phyloP scores from a whole-genome alignment of 2,888 invertebrate genomes.

The Microchrysa polita region DNA sequence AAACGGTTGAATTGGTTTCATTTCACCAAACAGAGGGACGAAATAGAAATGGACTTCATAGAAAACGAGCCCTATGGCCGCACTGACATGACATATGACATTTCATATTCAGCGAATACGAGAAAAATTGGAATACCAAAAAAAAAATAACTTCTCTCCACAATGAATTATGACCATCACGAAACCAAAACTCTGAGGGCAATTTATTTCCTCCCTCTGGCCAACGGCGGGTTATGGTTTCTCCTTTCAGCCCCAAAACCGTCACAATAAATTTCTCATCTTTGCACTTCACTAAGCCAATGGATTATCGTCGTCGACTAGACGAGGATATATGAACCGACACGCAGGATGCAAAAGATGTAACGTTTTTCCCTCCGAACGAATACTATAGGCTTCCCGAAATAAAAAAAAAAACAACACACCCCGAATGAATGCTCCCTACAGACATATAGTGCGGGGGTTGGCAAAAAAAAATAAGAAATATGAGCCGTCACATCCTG shows the following conservation, averaged over 20 bases:
- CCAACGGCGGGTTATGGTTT: too few species aligned
- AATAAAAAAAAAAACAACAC: neutral
- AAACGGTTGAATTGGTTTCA: too few species aligned
- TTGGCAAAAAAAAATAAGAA: neutral
- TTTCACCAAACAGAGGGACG: too few species aligned
- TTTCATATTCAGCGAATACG: too few species aligned
- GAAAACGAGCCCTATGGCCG: too few species aligned
- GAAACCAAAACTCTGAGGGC: neutral
- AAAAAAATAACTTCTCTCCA: neutral
- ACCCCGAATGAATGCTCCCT: too few species aligned
- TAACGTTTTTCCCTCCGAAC: too few species aligned
- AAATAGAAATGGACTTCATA: too few species aligned
- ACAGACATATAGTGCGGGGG: neutral
- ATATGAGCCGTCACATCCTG: neutral
- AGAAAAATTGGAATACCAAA: too few species aligned
- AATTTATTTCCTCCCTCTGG: neutral
- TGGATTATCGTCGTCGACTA: constrained; percentile 26
- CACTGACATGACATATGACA: too few species aligned
- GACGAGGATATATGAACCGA: constrained; percentile 26
- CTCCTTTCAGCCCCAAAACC: neutral
- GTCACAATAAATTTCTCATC: constrained; percentile 26
- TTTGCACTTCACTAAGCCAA: constrained; percentile 34
- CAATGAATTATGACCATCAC: constrained; percentile 2
- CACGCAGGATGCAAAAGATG: constrained; percentile 34
- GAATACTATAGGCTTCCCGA: neutral